Base-by-base conservation (phyloP, 30 jellyfish, hydroid and myxozoan species). In the Aurelia sp. region DNA sequence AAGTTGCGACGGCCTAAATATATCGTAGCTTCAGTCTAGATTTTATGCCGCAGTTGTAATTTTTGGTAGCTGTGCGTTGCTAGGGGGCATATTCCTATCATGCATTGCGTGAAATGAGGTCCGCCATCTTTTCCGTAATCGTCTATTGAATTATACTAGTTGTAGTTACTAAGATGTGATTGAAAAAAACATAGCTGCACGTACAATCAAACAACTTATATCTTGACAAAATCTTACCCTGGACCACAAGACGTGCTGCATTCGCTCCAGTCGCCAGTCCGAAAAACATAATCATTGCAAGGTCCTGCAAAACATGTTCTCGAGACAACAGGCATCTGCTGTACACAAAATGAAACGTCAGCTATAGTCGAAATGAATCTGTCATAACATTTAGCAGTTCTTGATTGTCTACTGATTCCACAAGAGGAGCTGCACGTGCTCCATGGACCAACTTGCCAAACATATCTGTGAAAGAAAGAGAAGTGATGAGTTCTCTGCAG, bases 231-330 rank as follows among this genome's bases (percentile, higher is more conserved):
- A 12, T 72, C 67, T 53, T 23, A 74, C 85, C 85, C 90, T 51
- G 16, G 60, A 18, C 81, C 90, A 67, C 90, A 81, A 16, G 82
- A 16, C n/a, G 55, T 66, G 76, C 90, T 81, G 72, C 90, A 81
- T 67, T 70, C 62, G 55, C 83, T 71, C 90, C 90, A 81, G 0
- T 71, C 30, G 47, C 21, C 75, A 6, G 83, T 67, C 51, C 69
- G 35, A 20, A 48, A 67, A 9, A 44, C 6, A 30, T 50, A 65
- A 19, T 47, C 76, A 16, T 7, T 66, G 76, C 90, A 81, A 18
- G 90, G 55, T 33, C 76, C 75, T 21, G 41, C 81, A 58, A 52
- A 61, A 60, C 94, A 85, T 11, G 76, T 21, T 37, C 58, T 66
- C 3, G 76, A n/a, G 4, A 23, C 68, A 4, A 53, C 23, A 41